A percentile compares a stretch with the other conserved stretches of the same genome.
phyloP scores from a whole-genome alignment of 2,113 vertebrate species.

The Perca fluviatilis region DNA sequence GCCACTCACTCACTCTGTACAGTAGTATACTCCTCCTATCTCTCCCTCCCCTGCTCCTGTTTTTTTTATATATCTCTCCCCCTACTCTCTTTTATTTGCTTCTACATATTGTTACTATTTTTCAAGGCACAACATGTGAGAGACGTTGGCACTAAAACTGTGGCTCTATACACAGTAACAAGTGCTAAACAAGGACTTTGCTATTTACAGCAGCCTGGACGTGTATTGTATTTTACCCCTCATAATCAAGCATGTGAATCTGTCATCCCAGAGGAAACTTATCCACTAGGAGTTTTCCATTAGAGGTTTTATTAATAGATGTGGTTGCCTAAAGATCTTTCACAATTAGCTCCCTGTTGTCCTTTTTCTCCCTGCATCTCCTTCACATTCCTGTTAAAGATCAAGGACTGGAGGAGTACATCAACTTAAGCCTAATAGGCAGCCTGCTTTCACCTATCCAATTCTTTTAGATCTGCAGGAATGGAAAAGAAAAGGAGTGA shows the following conservation, averaged over 20 bases:
- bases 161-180: slow-evolving; percentile 45
- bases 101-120: slow-evolving; percentile 64
- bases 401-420: slow-evolving; percentile 45
- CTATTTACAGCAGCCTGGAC: slow-evolving; percentile 30
- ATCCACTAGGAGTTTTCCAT: slow-evolving; percentile 38
- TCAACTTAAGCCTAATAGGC: slow-evolving; percentile 59
- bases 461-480: slow-evolving; percentile 71
- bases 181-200: slow-evolving; percentile 33
- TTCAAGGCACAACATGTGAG: slow-evolving; percentile 55
- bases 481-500: slow-evolving; percentile 50
- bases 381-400: slow-evolving; percentile 41
- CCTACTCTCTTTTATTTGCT: slow-evolving; percentile 46
- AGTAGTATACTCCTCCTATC: slow-evolving; percentile 74
- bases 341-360: slow-evolving; percentile 36
- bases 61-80: slow-evolving; percentile 36
- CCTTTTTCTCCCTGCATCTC: slow-evolving; percentile 19
- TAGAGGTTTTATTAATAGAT: slow-evolving; percentile 59
- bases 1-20: slow-evolving; percentile 65
- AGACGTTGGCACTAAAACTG: slow-evolving; percentile 31
- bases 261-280: slow-evolving; percentile 37
- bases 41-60: slow-evolving; percentile 50
- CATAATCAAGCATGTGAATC: slow-evolving; percentile 39
- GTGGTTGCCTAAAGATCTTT: slow-evolving; percentile 45
- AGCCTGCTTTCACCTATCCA: slow-evolving; percentile 57
- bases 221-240: slow-evolving; percentile 29